phyloP scores from a whole-genome alignment of 2,888 invertebrate genomes.

The Rhingia campestris region DNA sequence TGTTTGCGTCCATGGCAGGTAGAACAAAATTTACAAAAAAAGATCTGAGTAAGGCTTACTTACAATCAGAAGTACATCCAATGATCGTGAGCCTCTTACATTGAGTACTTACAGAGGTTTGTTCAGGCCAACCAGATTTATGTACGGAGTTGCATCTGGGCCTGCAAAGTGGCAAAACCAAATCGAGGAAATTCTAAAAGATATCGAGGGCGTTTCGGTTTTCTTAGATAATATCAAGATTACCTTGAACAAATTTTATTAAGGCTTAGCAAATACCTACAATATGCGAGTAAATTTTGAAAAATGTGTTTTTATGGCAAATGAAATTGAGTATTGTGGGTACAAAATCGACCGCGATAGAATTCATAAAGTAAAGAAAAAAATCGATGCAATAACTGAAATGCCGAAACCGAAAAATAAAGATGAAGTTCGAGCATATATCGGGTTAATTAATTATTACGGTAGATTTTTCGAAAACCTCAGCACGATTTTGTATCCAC shows the following conservation, averaged over 20 bases:
- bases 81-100: not conserved
- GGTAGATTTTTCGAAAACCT: no score
- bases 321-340: conserved; percentile 76
- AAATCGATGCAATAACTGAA: not conserved
- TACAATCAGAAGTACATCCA: not conserved
- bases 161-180: no score
- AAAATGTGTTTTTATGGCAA: conserved; percentile 68
- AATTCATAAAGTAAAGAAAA: conserved; percentile 74
- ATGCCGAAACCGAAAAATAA: not conserved
- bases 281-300: no score
- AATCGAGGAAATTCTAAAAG: conserved; percentile 1
- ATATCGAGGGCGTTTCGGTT: no score
- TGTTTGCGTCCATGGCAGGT: no score
- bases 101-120: not conserved
- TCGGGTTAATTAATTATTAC: no score
- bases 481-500: no score
- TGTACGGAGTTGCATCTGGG: conserved; percentile 5
- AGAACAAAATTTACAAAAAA: no score
- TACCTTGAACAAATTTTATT: no score
- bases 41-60: not conserved
- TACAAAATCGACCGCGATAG: conserved; percentile 76
- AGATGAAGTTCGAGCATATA: no score
- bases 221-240: no score
- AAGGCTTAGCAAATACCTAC: no score
- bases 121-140: not conserved